Base-by-base conservation (phyloP, 2,888 invertebrate genomes). In the Congeria kusceri region DNA sequence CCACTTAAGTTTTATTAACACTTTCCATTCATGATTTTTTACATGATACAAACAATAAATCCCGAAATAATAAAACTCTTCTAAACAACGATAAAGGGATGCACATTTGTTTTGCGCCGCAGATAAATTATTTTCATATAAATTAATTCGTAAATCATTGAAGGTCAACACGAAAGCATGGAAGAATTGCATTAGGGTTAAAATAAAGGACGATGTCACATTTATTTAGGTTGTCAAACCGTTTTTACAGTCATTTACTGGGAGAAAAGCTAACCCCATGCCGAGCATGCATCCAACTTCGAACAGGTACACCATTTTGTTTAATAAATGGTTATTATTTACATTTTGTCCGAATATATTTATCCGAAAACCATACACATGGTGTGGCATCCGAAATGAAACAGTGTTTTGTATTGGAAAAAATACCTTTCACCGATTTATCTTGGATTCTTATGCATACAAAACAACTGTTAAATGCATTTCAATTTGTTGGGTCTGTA, bases 81-180 rank as follows among this genome's bases (percentile, higher is more conserved):
- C n/a, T n/a, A n/a, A n/a, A n/a, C n/a, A n/a, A n/a, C n/a, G n/a
- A n/a, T n/a, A n/a, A n/a, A n/a, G n/a, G n/a, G n/a, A n/a, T n/a
- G n/a, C n/a, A n/a, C n/a, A n/a, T n/a, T 39, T 11, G 39, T 39
- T 11, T 39, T 39, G 39, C 13, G 15, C 3, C 1, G 9, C 15
- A 5, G 13, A 15, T 13, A 39, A 39, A 11, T 11, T 39, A 13
- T 13, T 39, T 39, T 39, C 39, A 15, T 39, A 13, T 15, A 39
- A 39, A 3, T 39, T 13, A 39, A 39, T 39, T 39, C 1, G 9
- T 11, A 5, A 39, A 3, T 39, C 39, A 39, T 15, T 39, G 53
- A 53, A 53, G 53, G 53, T 53, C 53, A 53, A 9, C 20, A 53
- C 2, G 9, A n/a, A 53, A 25, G 53, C 53, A 53, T 53, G 53